Conservation (phyloP, 2,888 invertebrate genomes). For the Temnothorax ravouxi region DNA sequence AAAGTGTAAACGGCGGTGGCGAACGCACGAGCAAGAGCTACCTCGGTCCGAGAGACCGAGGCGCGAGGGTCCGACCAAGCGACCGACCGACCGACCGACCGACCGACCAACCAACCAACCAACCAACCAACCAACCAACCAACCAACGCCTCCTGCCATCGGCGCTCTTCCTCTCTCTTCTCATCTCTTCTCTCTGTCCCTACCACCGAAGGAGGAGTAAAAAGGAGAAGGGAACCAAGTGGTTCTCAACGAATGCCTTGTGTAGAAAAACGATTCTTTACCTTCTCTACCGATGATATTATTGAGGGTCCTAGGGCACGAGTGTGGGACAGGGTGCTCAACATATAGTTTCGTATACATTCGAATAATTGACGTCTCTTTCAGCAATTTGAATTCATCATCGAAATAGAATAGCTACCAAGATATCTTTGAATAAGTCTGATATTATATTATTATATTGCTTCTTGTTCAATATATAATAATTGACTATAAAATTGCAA, state of each 20-base stretch:
- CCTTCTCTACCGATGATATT: background rate
- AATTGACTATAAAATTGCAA: background rate
- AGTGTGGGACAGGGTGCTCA: background rate
- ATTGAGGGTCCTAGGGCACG: background rate
- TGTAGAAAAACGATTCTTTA: constrained; percentile 19
- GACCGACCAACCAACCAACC: constrained; percentile 33
- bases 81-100: constrained; percentile 32
- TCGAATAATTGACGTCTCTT: constrained; percentile 23
- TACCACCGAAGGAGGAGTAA: constrained; percentile 63
- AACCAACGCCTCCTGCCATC: constrained; percentile 46
- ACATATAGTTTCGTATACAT: background rate
- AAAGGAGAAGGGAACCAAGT: constrained; percentile 73
- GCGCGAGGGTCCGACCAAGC: constrained; percentile 34
- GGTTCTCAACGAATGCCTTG: constrained; percentile 70
- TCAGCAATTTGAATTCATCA: constrained; percentile 15
- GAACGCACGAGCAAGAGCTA: constrained; percentile 73
- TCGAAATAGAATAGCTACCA: constrained; percentile 14
- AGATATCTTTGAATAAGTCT: constrained; percentile 48
- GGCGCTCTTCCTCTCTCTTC: constrained; percentile 2
- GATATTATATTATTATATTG: background rate
- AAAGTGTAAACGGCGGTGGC: constrained; percentile 81
- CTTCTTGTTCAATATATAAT: background rate
- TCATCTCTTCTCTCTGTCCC: constrained; percentile 36
- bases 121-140: constrained; percentile 41
- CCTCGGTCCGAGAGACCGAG: constrained; percentile 58